Evolutionary conservation across 2,113 vertebrate genomes (phyloP), one percentile per base, ranked within the genome.

Genomic region (Carassius gibelio): DNA sequence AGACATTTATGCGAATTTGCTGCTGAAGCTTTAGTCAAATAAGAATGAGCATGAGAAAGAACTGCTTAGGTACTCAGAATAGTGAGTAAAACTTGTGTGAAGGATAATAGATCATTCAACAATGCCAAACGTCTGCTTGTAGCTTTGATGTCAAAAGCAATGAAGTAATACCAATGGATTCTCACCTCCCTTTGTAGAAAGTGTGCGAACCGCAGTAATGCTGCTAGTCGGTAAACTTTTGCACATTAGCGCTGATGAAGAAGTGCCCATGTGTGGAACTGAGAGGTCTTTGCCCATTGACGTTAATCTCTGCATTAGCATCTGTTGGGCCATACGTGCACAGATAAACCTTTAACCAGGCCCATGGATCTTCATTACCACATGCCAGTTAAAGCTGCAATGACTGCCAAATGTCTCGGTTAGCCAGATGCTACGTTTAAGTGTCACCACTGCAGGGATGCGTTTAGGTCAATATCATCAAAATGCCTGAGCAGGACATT

Each of bases 341-440:
- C 83, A 91, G 91, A 92, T 91, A 92, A 92, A 89, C 90, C 90
- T 89, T 90, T 89, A 92, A 89, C 89, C 84, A 90, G 85, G 71
- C 17, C 26, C 66, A 94, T 94, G 93, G 90, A 93, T 94, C 94
- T 94, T 94, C 93, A 94, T 95, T 94, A 94, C 87, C 91, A 82
- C 23, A 88, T 91, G 64, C 88, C 92, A 88, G 92, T 91, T 91
- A 91, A 88, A 84, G 90, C 91, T 91, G 89, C 87, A 86, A 88
- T 89, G 86, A 88, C 91, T 92, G 92, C 89, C 91, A 93, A 90
- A 76, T 68, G 69, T 90, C 90, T 87, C 86, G 87, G 85, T 62
- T 83, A 85, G 85, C 92, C 91, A 93, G 92, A 93, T 94, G 93
- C 92, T 90, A 66, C 19, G 19, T 90, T 91, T 75, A 89, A 91